Evolutionary conservation across 2,113 vertebrate genomes (phyloP).

Genomic region (Callithrix jacchus): DNA sequence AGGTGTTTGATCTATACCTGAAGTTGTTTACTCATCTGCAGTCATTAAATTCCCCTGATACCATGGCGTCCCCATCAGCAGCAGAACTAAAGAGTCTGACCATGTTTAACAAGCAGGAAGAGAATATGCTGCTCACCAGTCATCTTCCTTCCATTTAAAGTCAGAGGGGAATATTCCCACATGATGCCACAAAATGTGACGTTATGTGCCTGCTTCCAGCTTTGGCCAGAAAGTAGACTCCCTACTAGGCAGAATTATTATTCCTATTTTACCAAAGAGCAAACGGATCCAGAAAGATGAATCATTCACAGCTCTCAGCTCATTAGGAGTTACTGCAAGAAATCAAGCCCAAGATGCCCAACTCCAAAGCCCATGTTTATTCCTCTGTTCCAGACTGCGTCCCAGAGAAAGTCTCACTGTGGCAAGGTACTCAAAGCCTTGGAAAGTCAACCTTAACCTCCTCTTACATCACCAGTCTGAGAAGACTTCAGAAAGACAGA

Average conservation of each 20-base stretch:
- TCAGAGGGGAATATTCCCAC: background rate
- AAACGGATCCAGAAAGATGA: background rate
- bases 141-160: background rate
- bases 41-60: slow-evolving; percentile 59
- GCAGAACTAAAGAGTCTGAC: slow-evolving; percentile 44
- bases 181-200: background rate
- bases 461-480: background rate
- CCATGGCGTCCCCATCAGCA: slow-evolving; percentile 12
- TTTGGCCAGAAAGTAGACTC: background rate
- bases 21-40: slow-evolving; percentile 63
- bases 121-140: background rate
- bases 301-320: background rate
- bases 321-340: background rate
- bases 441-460: background rate
- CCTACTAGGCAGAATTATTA: background rate
- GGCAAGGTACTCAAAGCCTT: background rate
- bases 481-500: background rate
- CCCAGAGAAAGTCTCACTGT: background rate
- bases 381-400: background rate
- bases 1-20: slow-evolving; percentile 62
- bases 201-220: background rate
- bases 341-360: background rate
- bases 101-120: background rate
- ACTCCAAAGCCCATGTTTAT: background rate
- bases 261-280: background rate